Percentiles rank a stretch among this genome's conserved stretches.
Conservation (phyloP, 2,113 vertebrate genomes). For the Xiphophorus maculatus region DNA sequence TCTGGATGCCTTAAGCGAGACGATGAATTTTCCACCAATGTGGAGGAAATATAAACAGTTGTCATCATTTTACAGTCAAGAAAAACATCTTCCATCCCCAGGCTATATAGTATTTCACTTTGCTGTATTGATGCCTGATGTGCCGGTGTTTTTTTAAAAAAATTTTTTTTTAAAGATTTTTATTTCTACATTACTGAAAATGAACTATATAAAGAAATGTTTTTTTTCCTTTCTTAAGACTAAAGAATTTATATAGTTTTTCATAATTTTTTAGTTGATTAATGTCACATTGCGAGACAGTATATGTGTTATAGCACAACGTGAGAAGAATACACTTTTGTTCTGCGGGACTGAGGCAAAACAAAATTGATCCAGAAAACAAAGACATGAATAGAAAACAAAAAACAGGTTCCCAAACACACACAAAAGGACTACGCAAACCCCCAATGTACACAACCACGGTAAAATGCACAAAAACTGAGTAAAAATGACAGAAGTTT, state of each 20-base stretch:
- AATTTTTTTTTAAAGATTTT: neutral
- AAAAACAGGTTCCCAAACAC: neutral
- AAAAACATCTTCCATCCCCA: neutral
- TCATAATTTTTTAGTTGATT: neutral
- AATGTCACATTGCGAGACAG: neutral
- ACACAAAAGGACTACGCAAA: neutral
- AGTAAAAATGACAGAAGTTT: no score
- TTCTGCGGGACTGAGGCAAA: neutral
- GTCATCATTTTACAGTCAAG: neutral
- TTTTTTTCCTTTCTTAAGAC: neutral
- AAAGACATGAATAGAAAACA: no score
- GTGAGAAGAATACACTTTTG: neutral
- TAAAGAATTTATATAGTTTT: neutral
- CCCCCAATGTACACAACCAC: neutral
- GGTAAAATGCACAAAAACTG: neutral
- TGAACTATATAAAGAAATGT: neutral
- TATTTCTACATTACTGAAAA: neutral
- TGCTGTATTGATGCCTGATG: neutral
- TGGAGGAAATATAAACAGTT: neutral
- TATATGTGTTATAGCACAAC: neutral
- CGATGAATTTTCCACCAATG: neutral
- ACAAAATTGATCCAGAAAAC: neutral
- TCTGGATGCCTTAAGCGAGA: neutral
- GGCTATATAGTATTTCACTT: slow-evolving; percentile 12
- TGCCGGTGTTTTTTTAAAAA: neutral